These are phyloP conservation scores for Chrysemys picta DNA, from an alignment of 2,113 vertebrate species.

Conservation along the genomic window DNA sequence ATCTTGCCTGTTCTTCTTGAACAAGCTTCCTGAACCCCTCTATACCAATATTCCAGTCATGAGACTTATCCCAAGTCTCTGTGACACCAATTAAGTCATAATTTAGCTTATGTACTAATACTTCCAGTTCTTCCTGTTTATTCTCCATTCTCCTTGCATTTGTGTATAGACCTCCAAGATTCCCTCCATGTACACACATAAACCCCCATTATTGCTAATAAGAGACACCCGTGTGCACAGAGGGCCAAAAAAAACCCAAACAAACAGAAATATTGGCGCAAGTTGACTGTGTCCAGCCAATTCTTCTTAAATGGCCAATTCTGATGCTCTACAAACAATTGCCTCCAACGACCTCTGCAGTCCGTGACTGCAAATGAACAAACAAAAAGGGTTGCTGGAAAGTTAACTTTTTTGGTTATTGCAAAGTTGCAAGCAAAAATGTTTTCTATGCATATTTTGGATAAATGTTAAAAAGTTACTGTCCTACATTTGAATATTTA, in stretches of 20 bases:
- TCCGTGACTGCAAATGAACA: fast-evolving
- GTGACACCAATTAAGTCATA: neutral
- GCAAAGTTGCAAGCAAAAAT: neutral
- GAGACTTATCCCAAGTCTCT: neutral
- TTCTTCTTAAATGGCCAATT: neutral
- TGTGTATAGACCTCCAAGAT: neutral
- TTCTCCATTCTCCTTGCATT: neutral
- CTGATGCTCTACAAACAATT: neutral
- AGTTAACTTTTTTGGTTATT: neutral
- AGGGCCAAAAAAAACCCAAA: neutral
- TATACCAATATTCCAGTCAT: too few relatives aligned
- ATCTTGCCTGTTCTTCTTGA: neutral
- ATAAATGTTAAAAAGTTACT: neutral
- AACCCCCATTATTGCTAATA: neutral
- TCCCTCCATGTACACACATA: neutral
- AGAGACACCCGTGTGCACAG: neutral
- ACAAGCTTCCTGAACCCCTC: too few relatives aligned
- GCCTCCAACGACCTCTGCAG: neutral
- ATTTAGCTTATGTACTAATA: neutral
- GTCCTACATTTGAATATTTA: neutral
- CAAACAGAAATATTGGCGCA: fast-evolving
- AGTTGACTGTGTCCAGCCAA: neutral
- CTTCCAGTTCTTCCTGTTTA: neutral
- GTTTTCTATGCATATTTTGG: neutral
- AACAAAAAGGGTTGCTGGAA: neutral